These are phyloP conservation scores for Enteromius afrohamiltoni DNA, from an alignment of 2,797 vertebrate species.

Conservation along the genomic window DNA sequence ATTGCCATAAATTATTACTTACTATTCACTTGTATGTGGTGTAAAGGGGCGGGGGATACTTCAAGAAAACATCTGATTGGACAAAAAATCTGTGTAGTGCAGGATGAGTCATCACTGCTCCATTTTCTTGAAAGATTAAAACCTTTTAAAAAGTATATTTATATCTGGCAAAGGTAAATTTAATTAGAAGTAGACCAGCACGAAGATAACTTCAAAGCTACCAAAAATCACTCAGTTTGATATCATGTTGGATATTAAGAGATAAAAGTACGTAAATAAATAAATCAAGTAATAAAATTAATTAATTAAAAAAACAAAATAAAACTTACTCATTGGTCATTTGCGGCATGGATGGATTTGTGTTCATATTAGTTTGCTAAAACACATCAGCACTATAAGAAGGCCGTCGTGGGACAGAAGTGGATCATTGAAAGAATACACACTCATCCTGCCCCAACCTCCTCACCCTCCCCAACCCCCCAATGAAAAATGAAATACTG, in stretches of 20 bases:
- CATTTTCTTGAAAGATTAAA: neutral
- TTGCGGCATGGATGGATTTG: neutral
- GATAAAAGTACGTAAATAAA: neutral
- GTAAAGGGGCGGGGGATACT: neutral
- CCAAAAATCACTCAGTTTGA: neutral
- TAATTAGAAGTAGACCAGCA: conserved; percentile 10
- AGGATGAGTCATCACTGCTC: neutral
- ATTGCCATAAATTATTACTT: neutral
- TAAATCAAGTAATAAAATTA: neutral
- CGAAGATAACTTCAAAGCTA: neutral
- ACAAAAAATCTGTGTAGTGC: neutral
- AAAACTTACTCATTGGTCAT: neutral
- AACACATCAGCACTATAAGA: conserved; percentile 65
- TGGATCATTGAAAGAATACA: conserved; percentile 63
- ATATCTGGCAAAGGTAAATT: neutral
- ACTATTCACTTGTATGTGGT: neutral
- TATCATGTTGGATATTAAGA: neutral
- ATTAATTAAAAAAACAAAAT: neutral
- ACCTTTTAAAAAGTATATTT: neutral
- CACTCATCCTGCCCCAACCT: conserved; percentile 57
- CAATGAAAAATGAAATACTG: conserved; percentile 63
- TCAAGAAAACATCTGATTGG: neutral
- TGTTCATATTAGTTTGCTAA: conserved; percentile 65
- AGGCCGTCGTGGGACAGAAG: conserved; percentile 60
- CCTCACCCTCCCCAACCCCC: conserved; percentile 52